A percentile compares a stretch with the other conserved stretches of the same genome.
These are phyloP conservation scores for Trachelus stipa DNA, from an alignment of 2,888 invertebrate species.

Conservation along the genomic window DNA sequence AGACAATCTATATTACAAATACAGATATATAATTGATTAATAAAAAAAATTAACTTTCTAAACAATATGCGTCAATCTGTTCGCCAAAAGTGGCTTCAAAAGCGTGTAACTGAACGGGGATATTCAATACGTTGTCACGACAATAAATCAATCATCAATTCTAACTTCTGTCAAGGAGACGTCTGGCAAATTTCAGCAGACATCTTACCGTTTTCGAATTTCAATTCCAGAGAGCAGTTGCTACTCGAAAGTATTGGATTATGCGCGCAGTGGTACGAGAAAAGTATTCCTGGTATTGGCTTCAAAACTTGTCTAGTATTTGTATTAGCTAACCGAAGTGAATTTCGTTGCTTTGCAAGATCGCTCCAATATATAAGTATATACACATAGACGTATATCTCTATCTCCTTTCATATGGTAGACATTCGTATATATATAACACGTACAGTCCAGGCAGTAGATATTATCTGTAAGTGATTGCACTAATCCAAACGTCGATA, in stretches of 20 bases:
- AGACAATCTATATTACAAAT: neutral
- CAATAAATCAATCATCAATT: neutral
- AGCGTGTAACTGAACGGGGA: neutral
- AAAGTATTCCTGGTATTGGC: neutral
- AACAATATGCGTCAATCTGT: neutral
- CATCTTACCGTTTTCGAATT: neutral
- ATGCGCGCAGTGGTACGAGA: neutral
- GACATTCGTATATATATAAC: neutral
- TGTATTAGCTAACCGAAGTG: neutral
- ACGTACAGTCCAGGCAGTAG: neutral
- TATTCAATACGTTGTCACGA: neutral
- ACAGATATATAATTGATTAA: neutral
- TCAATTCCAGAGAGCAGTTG: neutral
- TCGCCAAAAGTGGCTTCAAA: neutral
- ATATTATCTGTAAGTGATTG: neutral
- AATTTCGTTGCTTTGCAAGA: neutral
- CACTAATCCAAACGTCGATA: conserved; percentile 5
- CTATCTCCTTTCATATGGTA: neutral
- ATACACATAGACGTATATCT: neutral
- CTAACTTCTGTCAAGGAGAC: neutral
- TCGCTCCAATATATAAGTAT: neutral
- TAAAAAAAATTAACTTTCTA: too few relatives aligned
- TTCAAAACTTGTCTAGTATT: neutral
- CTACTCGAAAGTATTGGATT: neutral
- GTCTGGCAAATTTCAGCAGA: neutral